These are phyloP conservation scores for Ataeniobius toweri DNA, from an alignment of 2,797 vertebrate genomes.

Conservation along the genomic window DNA sequence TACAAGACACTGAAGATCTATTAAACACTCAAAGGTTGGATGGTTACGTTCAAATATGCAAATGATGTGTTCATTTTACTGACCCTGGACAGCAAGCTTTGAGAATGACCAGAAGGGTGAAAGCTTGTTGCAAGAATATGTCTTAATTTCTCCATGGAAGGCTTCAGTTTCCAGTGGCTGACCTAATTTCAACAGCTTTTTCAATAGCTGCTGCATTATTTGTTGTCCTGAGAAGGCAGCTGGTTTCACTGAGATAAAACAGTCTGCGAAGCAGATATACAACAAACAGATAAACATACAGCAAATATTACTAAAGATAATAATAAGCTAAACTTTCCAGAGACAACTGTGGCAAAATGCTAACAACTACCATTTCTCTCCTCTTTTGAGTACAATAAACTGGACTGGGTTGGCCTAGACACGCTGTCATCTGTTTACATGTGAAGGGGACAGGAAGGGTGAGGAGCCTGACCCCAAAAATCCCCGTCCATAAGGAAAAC, in stretches of 20 bases:
- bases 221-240: slow-evolving; percentile 17
- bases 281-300: neutral
- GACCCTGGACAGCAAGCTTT: neutral
- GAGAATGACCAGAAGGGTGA: neutral
- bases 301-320: neutral
- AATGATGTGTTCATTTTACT: slow-evolving; percentile 10
- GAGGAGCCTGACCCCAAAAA: slow-evolving; percentile 33
- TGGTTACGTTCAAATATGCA: slow-evolving; percentile 5
- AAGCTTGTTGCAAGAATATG: neutral
- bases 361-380: neutral
- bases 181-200: slow-evolving; percentile 20
- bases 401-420: neutral
- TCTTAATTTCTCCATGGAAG: neutral
- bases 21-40: neutral
- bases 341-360: neutral
- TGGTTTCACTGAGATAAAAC: slow-evolving; percentile 9
- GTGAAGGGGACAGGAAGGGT: slow-evolving; percentile 3
- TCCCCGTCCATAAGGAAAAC: slow-evolving; percentile 25
- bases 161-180: neutral
- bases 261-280: slow-evolving; percentile 1
- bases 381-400: neutral
- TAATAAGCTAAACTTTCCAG: neutral
- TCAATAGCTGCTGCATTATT: slow-evolving; percentile 11
- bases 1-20: slow-evolving; percentile 10
- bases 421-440: slow-evolving; percentile 27